Evolutionary conservation across 35 echinoderm and acorn worm genomes (phyloP).

Genomic region (Acanthaster planci): DNA sequence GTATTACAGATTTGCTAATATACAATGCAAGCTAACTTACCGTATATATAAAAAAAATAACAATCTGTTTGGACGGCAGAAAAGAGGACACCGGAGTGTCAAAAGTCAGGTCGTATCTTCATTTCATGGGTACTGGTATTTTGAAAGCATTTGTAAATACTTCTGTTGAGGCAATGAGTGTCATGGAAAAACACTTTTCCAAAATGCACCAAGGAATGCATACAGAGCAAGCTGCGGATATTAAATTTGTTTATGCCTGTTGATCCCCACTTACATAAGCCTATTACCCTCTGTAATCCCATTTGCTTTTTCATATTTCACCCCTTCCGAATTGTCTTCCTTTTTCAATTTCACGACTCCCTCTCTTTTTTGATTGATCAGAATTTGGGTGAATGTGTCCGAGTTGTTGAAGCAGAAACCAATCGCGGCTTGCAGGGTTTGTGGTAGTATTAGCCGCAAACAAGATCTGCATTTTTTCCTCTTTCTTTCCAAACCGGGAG

Average conservation of each 20-base stretch:
- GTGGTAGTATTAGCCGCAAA: slow-evolving; percentile 27
- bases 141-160: background rate
- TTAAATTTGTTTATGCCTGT: slow-evolving; percentile 29
- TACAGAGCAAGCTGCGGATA: background rate
- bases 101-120: no score
- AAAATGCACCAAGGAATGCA: background rate
- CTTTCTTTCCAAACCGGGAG: background rate
- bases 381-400: background rate
- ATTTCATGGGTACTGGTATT: background rate
- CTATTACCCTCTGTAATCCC: slow-evolving; percentile 2
- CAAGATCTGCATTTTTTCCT: background rate
- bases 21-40: no score
- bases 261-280: slow-evolving; percentile 4
- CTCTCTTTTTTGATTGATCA: background rate
- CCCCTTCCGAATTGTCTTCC: background rate
- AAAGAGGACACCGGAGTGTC: no score
- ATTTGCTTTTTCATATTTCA: background rate
- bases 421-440: slow-evolving; percentile 7
- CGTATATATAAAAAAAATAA: no score
- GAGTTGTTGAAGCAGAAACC: slow-evolving; percentile 24
- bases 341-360: no score
- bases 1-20: no score
- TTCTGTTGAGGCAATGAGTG: background rate
- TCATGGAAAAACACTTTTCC: background rate
- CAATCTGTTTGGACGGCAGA: no score